phyloP scores from a whole-genome alignment of 2,797 vertebrate species.

The Bovichtus diacanthus region DNA sequence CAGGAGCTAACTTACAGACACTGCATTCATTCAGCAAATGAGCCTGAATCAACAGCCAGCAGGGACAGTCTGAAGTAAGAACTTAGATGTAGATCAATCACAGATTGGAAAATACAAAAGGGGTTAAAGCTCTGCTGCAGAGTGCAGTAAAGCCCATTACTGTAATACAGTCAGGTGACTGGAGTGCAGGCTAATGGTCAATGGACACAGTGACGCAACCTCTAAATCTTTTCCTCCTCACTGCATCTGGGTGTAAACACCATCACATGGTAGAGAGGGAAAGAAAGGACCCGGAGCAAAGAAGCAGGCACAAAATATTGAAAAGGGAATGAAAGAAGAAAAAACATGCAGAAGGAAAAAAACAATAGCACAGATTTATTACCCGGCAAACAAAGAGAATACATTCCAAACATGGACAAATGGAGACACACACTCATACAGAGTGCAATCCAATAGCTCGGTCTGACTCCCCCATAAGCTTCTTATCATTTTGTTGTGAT shows the following conservation, averaged over 20 bases:
- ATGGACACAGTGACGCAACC: slow-evolving; percentile 59
- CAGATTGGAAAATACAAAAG: slow-evolving; percentile 12
- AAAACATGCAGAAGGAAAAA: too few relatives aligned
- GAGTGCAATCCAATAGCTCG: slow-evolving; percentile 16
- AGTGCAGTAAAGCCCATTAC: slow-evolving; percentile 53
- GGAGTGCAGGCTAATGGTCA: slow-evolving; percentile 48
- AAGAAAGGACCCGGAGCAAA: not conserved
- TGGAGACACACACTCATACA: not conserved
- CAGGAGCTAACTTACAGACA: slow-evolving; percentile 48
- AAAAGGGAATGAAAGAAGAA: too few relatives aligned
- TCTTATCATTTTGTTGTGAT: slow-evolving; percentile 44
- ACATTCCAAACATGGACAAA: slow-evolving; percentile 18
- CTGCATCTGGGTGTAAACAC: slow-evolving; percentile 67
- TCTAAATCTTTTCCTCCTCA: slow-evolving; percentile 57
- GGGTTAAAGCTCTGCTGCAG: slow-evolving; percentile 46
- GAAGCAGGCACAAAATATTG: not conserved
- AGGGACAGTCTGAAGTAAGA: slow-evolving; percentile 1
- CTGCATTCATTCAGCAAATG: slow-evolving; percentile 52
- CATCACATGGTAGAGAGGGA: slow-evolving; percentile 40
- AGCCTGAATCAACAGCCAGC: slow-evolving; percentile 15
- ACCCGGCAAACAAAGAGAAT: slow-evolving; percentile 28
- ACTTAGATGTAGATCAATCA: slow-evolving; percentile 10
- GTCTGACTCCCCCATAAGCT: slow-evolving; percentile 20
- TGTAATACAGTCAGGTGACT: slow-evolving; percentile 61
- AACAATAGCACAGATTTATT: slow-evolving; percentile 12